A percentile compares a stretch with the other conserved stretches of the same genome.
phyloP scores from a whole-genome alignment of 2,113 vertebrate species.

The Gobio gobio region DNA sequence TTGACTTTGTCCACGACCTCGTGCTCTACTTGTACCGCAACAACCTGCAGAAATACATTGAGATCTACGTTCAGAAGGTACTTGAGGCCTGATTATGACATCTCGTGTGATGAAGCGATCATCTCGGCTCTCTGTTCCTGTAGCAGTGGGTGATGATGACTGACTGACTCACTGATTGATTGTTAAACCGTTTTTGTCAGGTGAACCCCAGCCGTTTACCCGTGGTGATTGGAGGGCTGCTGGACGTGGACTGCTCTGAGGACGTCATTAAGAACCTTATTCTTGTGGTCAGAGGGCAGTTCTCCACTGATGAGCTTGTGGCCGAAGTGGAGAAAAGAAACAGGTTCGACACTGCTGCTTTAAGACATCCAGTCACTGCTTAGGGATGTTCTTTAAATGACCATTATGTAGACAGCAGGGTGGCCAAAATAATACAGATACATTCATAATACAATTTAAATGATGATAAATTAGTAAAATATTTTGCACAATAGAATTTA shows the following conservation, averaged over 20 bases:
- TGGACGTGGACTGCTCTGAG: slow-evolving; percentile 98
- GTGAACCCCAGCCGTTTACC: slow-evolving; percentile 98
- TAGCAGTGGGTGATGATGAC: not conserved
- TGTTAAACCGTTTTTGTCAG: slow-evolving; percentile 65
- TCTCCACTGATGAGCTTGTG: slow-evolving; percentile 97
- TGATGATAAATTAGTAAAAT: not conserved
- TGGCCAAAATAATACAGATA: not conserved
- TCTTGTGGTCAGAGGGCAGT: slow-evolving; percentile 96
- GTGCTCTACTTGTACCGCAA: slow-evolving; percentile 99
- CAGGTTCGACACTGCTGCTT: slow-evolving; percentile 67
- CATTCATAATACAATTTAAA: not conserved
- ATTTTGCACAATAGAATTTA: not conserved
- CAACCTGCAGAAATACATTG: slow-evolving; percentile 98
- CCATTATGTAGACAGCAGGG: too few species aligned
- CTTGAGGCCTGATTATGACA: not conserved
- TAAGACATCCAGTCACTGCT: too few species aligned
- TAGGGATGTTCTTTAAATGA: too few species aligned
- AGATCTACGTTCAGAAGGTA: slow-evolving; percentile 99
- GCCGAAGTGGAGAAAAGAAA: slow-evolving; percentile 99
- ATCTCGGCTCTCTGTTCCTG: not conserved
- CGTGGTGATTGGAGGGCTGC: slow-evolving; percentile 94
- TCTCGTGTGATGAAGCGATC: not conserved
- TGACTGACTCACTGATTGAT: not conserved
- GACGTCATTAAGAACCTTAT: slow-evolving; percentile 99
- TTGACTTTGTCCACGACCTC: slow-evolving; percentile 98